phyloP scores from a whole-genome alignment of 2,797 vertebrate species.

The Alosa sapidissima region DNA sequence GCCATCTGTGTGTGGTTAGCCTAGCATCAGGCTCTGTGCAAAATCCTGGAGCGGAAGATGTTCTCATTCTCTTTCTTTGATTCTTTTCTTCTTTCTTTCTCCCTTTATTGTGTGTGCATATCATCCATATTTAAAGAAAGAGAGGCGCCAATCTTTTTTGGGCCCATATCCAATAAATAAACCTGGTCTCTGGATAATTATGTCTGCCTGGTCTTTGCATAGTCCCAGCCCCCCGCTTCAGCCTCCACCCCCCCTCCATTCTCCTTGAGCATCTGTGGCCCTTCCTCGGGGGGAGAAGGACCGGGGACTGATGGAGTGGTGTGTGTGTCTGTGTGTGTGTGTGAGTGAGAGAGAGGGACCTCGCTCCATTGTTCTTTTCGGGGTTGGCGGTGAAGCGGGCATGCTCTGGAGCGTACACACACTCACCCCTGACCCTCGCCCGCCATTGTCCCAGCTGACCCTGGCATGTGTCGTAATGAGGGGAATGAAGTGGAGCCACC shows the following conservation, averaged over 20 bases:
- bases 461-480: slow-evolving; percentile 46
- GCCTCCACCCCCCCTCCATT: not conserved
- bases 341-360: not conserved
- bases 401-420: slow-evolving; percentile 32
- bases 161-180: slow-evolving; percentile 50
- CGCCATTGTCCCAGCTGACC: slow-evolving; percentile 48
- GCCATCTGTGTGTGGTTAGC: not conserved
- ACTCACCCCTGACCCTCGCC: slow-evolving; percentile 48
- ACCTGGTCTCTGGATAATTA: slow-evolving; percentile 54
- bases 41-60: not conserved
- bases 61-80: not conserved
- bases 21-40: not conserved
- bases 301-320: not conserved
- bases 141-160: slow-evolving; percentile 35
- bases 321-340: slow-evolving; percentile 30
- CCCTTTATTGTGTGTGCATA: not conserved
- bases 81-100: not conserved
- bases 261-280: slow-evolving; percentile 52
- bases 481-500: slow-evolving; percentile 23
- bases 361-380: slow-evolving; percentile 38
- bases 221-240: slow-evolving; percentile 45
- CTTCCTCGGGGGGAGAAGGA: slow-evolving; percentile 35
- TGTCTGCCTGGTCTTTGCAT: slow-evolving; percentile 50
- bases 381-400: slow-evolving; percentile 45
- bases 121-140: slow-evolving; percentile 15